These are phyloP conservation scores for Balearica regulorum DNA, from an alignment of 2,797 vertebrate species.

Conservation along the genomic window DNA sequence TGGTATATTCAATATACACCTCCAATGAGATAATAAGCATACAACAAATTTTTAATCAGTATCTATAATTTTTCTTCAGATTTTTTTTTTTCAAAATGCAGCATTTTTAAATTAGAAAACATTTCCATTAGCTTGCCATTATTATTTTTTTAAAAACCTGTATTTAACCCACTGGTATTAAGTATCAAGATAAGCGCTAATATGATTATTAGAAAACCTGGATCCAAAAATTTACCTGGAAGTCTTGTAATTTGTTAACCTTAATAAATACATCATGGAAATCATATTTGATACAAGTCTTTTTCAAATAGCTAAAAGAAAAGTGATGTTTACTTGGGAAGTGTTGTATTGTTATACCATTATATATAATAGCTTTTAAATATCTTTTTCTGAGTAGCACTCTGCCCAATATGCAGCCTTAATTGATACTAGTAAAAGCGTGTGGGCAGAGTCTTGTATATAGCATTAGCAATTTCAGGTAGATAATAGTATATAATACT, in stretches of 20 bases:
- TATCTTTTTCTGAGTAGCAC: neutral
- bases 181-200: neutral
- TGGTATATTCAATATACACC: neutral
- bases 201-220: neutral
- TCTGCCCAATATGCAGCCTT: neutral
- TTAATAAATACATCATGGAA: neutral
- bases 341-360: neutral
- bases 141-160: neutral
- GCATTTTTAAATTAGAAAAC: neutral
- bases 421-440: neutral
- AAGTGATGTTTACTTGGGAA: neutral
- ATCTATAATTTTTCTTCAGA: neutral
- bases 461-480: neutral
- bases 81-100: neutral
- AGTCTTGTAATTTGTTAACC: neutral
- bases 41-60: neutral
- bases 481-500: neutral
- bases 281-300: neutral
- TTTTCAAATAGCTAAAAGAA: neutral
- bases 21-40: neutral
- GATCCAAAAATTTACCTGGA: neutral
- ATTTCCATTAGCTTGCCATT: neutral
- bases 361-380: neutral
- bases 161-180: neutral
- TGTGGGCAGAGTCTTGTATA: neutral